A percentile compares a stretch with the other conserved stretches of the same genome.
phyloP scores from a whole-genome alignment of 2,797 vertebrate genomes.

The Molossus alvarezi region DNA sequence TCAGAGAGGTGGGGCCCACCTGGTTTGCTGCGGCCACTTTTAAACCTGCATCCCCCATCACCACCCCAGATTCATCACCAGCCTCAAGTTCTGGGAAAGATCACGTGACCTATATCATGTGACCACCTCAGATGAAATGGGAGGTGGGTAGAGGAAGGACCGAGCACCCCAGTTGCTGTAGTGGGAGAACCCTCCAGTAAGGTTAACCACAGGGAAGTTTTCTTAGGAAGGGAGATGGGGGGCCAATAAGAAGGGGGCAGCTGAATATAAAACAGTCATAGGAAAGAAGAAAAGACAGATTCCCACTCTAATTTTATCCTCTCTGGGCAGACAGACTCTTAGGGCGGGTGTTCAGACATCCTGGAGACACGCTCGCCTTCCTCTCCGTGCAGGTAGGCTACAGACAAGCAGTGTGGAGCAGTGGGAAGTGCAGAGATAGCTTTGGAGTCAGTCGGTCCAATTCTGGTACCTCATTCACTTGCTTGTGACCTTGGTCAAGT shows the following conservation, averaged over 20 bases:
- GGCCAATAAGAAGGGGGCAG: rapidly evolving
- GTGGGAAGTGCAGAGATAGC: not conserved
- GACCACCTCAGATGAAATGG: not conserved
- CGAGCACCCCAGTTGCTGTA: not conserved
- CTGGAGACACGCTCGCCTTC: not conserved
- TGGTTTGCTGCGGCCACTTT: not conserved
- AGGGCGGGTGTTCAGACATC: not conserved
- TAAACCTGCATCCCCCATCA: not conserved
- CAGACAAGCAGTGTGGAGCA: not conserved
- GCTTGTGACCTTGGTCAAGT: not conserved
- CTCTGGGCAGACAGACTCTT: not conserved
- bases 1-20: not conserved
- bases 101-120: not conserved
- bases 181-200: not conserved
- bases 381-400: not conserved
- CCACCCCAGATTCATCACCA: not conserved
- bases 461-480: not conserved
- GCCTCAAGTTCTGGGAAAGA: not conserved
- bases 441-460: not conserved
- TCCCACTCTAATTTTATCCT: not conserved
- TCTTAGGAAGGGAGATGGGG: not conserved
- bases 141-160: not conserved
- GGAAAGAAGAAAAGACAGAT: not conserved
- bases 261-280: not conserved
- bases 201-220: not conserved